A percentile compares a stretch with the other conserved stretches of the same genome.
These are phyloP conservation scores for Pterobdella sp. DNA, from an alignment of 2,888 invertebrate genomes.

Conservation along the genomic window DNA sequence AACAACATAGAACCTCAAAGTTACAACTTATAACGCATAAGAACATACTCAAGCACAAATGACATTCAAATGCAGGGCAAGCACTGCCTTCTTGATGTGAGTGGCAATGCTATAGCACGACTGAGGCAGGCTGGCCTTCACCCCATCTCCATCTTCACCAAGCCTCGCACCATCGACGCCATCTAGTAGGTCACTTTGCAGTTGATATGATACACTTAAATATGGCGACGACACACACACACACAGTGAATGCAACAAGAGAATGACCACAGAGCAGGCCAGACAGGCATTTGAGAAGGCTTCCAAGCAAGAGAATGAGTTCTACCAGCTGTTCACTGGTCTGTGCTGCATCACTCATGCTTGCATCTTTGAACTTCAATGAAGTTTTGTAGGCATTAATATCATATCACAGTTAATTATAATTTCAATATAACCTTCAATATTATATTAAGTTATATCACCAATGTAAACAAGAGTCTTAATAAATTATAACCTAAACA, in stretches of 20 bases:
- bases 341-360: too few species aligned
- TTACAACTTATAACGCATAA: too few species aligned
- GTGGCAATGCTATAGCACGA: constrained; percentile 97
- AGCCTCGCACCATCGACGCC: constrained; percentile 83
- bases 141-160: constrained; percentile 95
- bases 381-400: too few species aligned
- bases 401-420: too few species aligned
- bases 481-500: too few species aligned
- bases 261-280: constrained; percentile 29
- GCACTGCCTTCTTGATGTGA: constrained; percentile 98
- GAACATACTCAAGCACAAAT: too few species aligned
- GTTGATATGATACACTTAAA: background rate
- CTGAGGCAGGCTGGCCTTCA: constrained; percentile 94
- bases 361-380: too few species aligned
- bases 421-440: too few species aligned
- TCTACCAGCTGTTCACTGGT: constrained; percentile 30
- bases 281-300: constrained; percentile 25
- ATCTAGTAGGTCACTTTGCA: constrained; percentile 27
- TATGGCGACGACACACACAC: background rate
- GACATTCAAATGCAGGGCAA: constrained; percentile 61
- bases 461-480: too few species aligned
- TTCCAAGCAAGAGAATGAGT: constrained; percentile 28
- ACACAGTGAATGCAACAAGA: constrained; percentile 29
- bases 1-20: too few species aligned
- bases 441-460: too few species aligned